Percentiles rank a stretch among this genome's conserved stretches.
Conservation (phyloP, 2,113 vertebrate species). For the Scopus umbretta region DNA sequence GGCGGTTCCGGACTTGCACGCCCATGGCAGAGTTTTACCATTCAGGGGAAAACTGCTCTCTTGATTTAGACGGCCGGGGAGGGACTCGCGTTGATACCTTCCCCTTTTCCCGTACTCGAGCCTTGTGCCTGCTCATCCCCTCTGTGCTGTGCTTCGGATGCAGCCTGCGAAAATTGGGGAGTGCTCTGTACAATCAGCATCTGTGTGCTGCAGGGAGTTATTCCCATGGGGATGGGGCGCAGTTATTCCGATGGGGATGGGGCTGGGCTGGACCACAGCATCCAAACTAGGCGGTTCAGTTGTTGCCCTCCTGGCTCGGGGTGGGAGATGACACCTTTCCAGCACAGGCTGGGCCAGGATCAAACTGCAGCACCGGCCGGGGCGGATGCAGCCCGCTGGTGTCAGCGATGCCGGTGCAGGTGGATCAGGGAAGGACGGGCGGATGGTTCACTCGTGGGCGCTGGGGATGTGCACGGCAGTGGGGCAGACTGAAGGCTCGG, state of each 20-base stretch:
- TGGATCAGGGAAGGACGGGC: not conserved
- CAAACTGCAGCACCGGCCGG: not conserved
- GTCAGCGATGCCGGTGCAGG: rapidly evolving
- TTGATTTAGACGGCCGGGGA: not conserved
- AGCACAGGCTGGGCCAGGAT: not conserved
- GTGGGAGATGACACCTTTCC: not conserved
- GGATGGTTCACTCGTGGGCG: rapidly evolving
- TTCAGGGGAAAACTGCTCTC: not conserved
- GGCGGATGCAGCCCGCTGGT: rapidly evolving
- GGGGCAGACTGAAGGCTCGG: rapidly evolving
- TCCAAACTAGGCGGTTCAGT: not conserved
- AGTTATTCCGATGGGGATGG: too few species aligned
- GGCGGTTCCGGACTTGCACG: not conserved
- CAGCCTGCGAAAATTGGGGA: rapidly evolving
- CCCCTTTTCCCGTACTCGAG: not conserved
- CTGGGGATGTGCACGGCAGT: rapidly evolving
- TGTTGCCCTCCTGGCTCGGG: not conserved
- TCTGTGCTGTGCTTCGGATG: not conserved
- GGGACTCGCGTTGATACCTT: rapidly evolving
- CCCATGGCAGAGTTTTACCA: not conserved
- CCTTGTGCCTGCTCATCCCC: not conserved
- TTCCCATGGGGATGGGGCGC: not conserved
- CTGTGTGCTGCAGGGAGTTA: rapidly evolving
- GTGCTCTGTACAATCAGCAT: rapidly evolving
- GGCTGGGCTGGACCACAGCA: rapidly evolving